Evolutionary conservation across 2,113 vertebrate genomes (phyloP).

Genomic region (Carassius gibelio): DNA sequence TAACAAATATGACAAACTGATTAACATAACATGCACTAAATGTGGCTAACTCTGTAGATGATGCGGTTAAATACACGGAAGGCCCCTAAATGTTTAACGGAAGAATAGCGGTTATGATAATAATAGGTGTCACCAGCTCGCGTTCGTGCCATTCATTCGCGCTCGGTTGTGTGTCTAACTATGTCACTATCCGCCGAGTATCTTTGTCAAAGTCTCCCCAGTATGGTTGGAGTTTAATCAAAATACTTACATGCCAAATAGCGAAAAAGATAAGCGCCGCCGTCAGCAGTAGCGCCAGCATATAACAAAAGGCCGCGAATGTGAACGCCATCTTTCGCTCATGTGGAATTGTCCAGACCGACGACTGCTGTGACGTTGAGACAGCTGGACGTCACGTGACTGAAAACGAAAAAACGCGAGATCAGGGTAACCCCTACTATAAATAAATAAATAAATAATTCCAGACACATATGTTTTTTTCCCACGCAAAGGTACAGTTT

Average conservation of each 20-base stretch:
- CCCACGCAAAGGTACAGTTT: no score
- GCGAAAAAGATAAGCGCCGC: conserved; percentile 90
- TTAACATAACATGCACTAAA: background rate
- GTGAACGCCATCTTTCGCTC: conserved; percentile 82
- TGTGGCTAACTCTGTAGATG: background rate
- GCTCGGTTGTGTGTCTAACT: background rate
- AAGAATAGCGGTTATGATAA: conserved; percentile 12
- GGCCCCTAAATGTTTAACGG: background rate
- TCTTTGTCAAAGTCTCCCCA: background rate
- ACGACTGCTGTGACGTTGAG: conserved; percentile 37
- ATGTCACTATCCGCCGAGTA: background rate
- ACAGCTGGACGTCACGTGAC: conserved; percentile 53
- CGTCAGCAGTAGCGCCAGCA: conserved; percentile 82
- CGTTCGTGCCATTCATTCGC: conserved; percentile 66
- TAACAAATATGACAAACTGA: background rate
- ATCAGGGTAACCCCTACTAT: no score
- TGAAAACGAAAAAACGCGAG: conserved; percentile 9
- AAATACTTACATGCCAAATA: conserved; percentile 93
- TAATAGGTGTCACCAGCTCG: background rate
- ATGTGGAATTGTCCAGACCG: no score
- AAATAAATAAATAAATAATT: no score
- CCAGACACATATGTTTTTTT: no score
- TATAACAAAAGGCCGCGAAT: conserved; percentile 92
- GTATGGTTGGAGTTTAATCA: background rate
- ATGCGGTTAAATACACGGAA: no score